phyloP scores from a whole-genome alignment of 37 sponge, comb jelly and placozoan genomes.

The Ephydatia muelleri region DNA sequence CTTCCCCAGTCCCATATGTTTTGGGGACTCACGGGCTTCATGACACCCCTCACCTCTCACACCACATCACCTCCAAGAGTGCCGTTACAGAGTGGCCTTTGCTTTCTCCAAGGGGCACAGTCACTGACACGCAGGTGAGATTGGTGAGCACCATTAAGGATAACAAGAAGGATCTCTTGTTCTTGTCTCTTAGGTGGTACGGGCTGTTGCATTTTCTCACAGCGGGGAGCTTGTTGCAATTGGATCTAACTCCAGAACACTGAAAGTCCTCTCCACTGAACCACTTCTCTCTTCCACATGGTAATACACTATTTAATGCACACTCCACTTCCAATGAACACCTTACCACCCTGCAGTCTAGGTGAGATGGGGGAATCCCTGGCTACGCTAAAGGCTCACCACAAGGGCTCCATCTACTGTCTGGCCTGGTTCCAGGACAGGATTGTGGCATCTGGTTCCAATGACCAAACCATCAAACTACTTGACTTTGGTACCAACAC shows the following conservation, averaged over 20 bases:
- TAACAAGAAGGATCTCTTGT: not conserved
- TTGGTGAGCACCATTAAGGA: not conserved
- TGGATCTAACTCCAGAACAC: conserved; percentile 87
- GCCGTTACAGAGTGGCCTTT: conserved; percentile 20
- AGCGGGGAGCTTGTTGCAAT: conserved; percentile 78
- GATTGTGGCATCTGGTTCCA: conserved; percentile 92
- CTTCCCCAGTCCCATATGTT: conserved; percentile 54
- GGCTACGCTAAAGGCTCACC: conserved; percentile 26
- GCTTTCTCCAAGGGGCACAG: not conserved
- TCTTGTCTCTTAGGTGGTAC: conserved; percentile 51
- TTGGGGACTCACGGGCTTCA: conserved; percentile 13
- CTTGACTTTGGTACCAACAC: conserved; percentile 18
- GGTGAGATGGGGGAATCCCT: not conserved
- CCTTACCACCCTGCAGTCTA: not conserved
- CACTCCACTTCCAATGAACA: no score
- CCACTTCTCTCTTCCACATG: conserved; percentile 22
- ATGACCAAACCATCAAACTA: conserved; percentile 78
- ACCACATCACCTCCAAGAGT: not conserved
- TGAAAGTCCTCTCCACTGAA: conserved; percentile 72
- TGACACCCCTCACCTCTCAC: conserved; percentile 30
- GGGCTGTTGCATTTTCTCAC: conserved; percentile 76
- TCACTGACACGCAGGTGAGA: conserved; percentile 57
- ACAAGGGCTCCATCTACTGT: conserved; percentile 92
- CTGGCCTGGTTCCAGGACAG: conserved; percentile 76
- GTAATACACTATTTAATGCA: conserved; percentile 18